Evolutionary conservation across 30 jellyfish, hydroid and myxozoan species (phyloP), one percentile per base, ranked within the genome.

Genomic region (Chrysaora quinquecirrha): DNA sequence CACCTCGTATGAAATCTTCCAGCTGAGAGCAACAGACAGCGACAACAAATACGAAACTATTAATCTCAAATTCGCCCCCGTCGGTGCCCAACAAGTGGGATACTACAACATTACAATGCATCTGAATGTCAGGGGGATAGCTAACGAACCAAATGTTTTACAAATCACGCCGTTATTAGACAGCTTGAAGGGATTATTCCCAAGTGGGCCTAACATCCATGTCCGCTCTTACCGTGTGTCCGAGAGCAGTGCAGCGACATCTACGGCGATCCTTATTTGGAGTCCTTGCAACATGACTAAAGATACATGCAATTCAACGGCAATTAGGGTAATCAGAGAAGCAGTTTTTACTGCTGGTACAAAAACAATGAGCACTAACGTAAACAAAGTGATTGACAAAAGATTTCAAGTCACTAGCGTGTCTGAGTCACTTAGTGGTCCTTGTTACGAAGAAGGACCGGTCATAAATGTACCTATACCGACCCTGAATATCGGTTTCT

Each of bases 381-480:
- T 84, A 46, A 75, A 34, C 24, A 34, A 34, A 10, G 46, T 66
- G 2, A 81, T 87, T 34, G 56, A 34, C 14, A 78, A 63, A 2
- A 12, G 75, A 14, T 75, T 87, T 62, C 46, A 30, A 20, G 63
- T 93, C 16, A 23, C 64, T 0, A 54, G 87, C 27, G 91, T 47
- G 3, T n/a, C 68, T 21, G 94, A 77, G 52, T 34, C 87, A n/a
- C 75, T 74, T 2, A 75, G 61, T 2, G 86, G 48, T 4, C 61
- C 72, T 6, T 90, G 98, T 50, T 84, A 24, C 16, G 82, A 85
- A 35, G 86, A 86, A 14, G 82, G 95, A 2, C 97, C 97, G 0
- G 25, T 34, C 25, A 58, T 90, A 18, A 25, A 10, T 21, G 23
- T n/a, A 9, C 32, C 32, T 19, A 43, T 93, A 19, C 97, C 96